These are phyloP conservation scores for Caenorhabditis sulstoni DNA, from an alignment of 2,888 invertebrate genomes.

Conservation along the genomic window DNA sequence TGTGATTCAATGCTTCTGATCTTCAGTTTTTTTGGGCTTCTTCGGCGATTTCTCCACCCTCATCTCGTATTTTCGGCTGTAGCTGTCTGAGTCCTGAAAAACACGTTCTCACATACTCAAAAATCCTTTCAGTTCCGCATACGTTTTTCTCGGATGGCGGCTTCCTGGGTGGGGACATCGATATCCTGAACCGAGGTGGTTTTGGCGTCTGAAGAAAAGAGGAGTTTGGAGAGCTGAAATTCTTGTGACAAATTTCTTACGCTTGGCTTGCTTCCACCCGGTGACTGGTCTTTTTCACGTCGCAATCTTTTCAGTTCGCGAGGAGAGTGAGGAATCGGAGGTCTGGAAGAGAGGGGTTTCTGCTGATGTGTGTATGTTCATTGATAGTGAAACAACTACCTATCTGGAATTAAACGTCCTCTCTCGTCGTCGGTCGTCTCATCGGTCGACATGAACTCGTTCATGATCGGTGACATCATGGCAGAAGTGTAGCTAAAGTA, in stretches of 20 bases:
- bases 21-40: constrained; percentile 49
- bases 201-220: constrained; percentile 64
- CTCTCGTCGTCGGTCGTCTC: constrained; percentile 69
- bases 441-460: constrained; percentile 66
- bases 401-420: constrained; percentile 61
- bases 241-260: constrained; percentile 33
- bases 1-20: background rate
- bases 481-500: constrained; percentile 76
- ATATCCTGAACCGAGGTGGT: constrained; percentile 76
- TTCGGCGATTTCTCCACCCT: constrained; percentile 63
- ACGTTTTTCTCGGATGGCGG: constrained; percentile 56
- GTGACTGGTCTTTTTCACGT: constrained; percentile 47
- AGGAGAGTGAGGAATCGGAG: constrained; percentile 54
- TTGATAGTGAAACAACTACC: constrained; percentile 36
- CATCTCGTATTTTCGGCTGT: constrained; percentile 65
- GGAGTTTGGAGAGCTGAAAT: background rate
- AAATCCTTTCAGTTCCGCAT: background rate
- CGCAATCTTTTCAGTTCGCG: constrained; percentile 48
- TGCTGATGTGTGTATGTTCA: background rate
- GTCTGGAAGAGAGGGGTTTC: constrained; percentile 37
- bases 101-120: background rate
- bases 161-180: constrained; percentile 74
- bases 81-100: constrained; percentile 56
- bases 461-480: constrained; percentile 79
- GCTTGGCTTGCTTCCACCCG: constrained; percentile 53